A percentile compares a stretch with the other conserved stretches of the same genome.
phyloP scores from a whole-genome alignment of 2,113 vertebrate species.

The Arothron firmamentum region DNA sequence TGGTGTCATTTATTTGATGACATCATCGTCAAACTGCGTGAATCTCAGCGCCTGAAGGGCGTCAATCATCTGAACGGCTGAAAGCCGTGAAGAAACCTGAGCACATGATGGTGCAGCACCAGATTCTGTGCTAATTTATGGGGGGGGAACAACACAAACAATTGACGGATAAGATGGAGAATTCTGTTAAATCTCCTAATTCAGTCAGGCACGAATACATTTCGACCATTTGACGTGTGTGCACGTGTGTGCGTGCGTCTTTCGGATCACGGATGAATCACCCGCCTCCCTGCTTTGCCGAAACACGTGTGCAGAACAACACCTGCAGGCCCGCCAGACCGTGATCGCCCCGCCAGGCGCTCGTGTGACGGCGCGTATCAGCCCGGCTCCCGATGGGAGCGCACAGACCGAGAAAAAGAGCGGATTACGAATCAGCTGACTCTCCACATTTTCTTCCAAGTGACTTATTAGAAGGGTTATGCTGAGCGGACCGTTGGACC shows the following conservation, averaged over 20 bases:
- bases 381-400: conserved; percentile 64
- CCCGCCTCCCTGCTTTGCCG: conserved; percentile 37
- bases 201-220: no score
- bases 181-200: no score
- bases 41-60: conserved; percentile 22
- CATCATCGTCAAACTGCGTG: conserved; percentile 45
- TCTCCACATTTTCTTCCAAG: conserved; percentile 70
- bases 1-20: conserved; percentile 30
- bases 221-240: no score
- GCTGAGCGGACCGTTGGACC: conserved; percentile 52
- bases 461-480: conserved; percentile 71
- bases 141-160: no score
- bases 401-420: conserved; percentile 57
- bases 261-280: conserved; percentile 41
- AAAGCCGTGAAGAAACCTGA: no score
- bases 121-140: no score
- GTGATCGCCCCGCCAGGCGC: conserved; percentile 52
- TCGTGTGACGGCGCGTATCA: conserved; percentile 70
- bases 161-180: no score
- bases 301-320: conserved; percentile 48
- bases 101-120: no score
- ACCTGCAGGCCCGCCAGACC: conserved; percentile 54
- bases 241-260: conserved; percentile 25
- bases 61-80: conserved; percentile 12
- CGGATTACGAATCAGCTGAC: conserved; percentile 76